Percentiles rank a stretch among this genome's conserved stretches.
phyloP scores from a whole-genome alignment of 2,113 vertebrate genomes.

The Picathartes gymnocephalus region DNA sequence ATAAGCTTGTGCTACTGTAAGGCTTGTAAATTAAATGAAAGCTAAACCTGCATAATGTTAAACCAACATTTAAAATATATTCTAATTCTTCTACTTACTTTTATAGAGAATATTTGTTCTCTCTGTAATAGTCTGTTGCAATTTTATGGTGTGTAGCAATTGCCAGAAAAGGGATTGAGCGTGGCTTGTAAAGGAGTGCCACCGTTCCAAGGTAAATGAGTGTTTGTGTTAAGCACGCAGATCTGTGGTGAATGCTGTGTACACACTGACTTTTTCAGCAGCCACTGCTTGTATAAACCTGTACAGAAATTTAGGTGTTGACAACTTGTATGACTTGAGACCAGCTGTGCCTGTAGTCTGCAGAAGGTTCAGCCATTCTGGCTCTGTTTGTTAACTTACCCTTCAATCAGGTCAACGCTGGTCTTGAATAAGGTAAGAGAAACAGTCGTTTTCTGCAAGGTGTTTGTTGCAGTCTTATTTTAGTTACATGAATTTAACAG shows the following conservation, averaged over 20 bases:
- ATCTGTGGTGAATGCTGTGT: background rate
- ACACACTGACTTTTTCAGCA: background rate
- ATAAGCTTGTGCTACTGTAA: background rate
- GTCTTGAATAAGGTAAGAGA: background rate
- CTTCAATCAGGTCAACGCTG: background rate
- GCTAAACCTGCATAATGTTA: background rate
- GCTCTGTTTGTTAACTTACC: background rate
- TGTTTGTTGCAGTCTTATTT: background rate
- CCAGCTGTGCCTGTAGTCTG: background rate
- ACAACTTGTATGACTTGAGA: background rate
- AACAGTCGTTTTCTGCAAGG: background rate
- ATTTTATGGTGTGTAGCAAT: background rate
- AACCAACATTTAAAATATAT: background rate
- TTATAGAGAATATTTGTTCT: background rate
- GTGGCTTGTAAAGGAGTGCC: background rate
- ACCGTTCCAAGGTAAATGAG: background rate
- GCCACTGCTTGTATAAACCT: background rate
- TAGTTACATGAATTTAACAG: background rate
- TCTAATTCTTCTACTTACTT: background rate
- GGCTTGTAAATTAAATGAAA: background rate
- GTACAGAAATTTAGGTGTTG: background rate
- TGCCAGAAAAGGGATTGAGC: background rate
- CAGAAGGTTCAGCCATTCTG: background rate
- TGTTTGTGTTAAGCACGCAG: background rate
- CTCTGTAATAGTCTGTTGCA: background rate